Conservation (phyloP, 2,797 vertebrate genomes). For the Poeciliopsis paucimaculata region DNA sequence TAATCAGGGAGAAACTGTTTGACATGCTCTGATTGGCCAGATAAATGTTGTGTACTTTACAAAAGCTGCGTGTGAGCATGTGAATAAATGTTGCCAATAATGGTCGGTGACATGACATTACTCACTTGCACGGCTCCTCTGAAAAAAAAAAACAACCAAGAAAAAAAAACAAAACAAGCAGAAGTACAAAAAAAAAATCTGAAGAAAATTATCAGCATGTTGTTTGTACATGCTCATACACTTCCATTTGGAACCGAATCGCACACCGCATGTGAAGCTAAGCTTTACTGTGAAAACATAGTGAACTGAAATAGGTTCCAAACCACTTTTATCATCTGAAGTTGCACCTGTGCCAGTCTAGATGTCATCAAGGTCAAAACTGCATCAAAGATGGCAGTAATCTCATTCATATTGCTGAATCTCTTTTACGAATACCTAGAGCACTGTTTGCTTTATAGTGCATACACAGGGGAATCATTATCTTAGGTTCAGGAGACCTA, state of each 20-base stretch:
- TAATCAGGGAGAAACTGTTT: slow-evolving; percentile 73
- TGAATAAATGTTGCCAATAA: slow-evolving; percentile 50
- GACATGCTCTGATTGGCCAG: slow-evolving; percentile 54
- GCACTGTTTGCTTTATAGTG: neutral
- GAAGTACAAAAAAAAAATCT: slow-evolving; percentile 3
- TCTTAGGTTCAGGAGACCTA: slow-evolving; percentile 16
- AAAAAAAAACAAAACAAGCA: neutral
- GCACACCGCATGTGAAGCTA: neutral
- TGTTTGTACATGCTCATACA: neutral
- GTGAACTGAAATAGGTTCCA: slow-evolving; percentile 10
- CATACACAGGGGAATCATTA: slow-evolving; percentile 24
- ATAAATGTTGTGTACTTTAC: slow-evolving; percentile 56
- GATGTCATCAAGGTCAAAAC: slow-evolving; percentile 32
- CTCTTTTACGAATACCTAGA: slow-evolving; percentile 19
- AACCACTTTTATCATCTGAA: slow-evolving; percentile 1
- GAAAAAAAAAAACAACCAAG: neutral
- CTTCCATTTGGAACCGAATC: neutral
- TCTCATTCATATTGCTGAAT: slow-evolving; percentile 20
- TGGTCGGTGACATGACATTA: slow-evolving; percentile 43
- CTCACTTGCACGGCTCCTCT: slow-evolving; percentile 25
- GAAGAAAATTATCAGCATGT: neutral
- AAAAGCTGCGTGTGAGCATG: slow-evolving; percentile 34
- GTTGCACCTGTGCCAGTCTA: neutral
- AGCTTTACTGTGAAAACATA: neutral
- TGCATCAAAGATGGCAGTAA: slow-evolving; percentile 20